Percentiles rank a stretch among this genome's conserved stretches.
phyloP scores from a whole-genome alignment of 2,113 vertebrate species.

The Chionis minor region DNA sequence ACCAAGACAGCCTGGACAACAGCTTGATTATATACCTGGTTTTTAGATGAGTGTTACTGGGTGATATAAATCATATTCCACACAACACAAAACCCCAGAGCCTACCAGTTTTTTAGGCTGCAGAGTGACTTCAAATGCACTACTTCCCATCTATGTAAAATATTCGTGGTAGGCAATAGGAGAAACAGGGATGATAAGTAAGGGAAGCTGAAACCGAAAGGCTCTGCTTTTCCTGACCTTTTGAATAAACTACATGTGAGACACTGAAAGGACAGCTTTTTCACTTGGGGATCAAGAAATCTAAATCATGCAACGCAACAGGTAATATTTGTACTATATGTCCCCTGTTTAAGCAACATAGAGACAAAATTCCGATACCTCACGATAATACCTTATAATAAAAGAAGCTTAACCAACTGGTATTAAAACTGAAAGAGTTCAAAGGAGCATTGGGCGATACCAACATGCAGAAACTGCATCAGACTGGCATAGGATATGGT shows the following conservation, averaged over 20 bases:
- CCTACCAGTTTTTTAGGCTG: not conserved
- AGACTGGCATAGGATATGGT: accelerated
- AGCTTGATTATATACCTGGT: not conserved
- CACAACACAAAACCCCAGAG: not conserved
- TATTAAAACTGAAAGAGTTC: not conserved
- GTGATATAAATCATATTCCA: not conserved
- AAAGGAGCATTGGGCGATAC: not conserved
- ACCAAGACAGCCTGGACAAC: not conserved
- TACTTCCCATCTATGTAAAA: not conserved
- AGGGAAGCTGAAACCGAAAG: not conserved
- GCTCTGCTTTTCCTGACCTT: not conserved
- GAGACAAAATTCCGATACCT: not conserved
- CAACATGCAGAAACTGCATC: not conserved
- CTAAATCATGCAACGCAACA: not conserved
- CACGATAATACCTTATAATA: not conserved
- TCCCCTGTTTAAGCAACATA: not conserved
- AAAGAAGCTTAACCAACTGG: not conserved
- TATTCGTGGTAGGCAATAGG: not conserved
- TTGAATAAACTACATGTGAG: not conserved
- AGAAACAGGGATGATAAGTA: not conserved
- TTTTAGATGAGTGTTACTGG: not conserved
- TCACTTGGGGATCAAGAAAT: not conserved
- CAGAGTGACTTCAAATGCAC: not conserved
- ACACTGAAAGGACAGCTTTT: not conserved
- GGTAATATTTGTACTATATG: not conserved